These are phyloP conservation scores for Brachionus plicatilis DNA, from an alignment of 1,140 invertebrate genomes.

Conservation along the genomic window DNA sequence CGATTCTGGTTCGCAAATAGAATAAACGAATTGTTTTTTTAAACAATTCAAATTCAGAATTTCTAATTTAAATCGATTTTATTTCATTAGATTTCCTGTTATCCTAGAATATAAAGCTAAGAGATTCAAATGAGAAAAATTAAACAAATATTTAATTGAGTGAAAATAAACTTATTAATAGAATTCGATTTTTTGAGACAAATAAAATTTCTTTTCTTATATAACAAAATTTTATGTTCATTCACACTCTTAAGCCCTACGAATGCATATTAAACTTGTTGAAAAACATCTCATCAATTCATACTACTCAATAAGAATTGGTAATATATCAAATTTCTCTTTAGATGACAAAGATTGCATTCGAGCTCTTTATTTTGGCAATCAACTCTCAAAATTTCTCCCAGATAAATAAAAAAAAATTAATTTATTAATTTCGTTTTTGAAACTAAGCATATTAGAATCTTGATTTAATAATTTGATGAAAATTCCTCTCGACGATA, in stretches of 20 bases:
- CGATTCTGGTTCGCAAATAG: not conserved
- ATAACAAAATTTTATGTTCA: not conserved
- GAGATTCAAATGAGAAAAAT: not conserved
- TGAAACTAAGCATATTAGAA: not conserved
- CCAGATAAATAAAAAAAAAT: not conserved
- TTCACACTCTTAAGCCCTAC: not conserved
- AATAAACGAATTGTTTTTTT: not conserved
- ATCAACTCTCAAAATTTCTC: not conserved
- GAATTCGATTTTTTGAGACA: not conserved
- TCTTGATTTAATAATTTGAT: not conserved
- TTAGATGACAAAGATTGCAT: not conserved
- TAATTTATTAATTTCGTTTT: not conserved
- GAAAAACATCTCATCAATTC: not conserved
- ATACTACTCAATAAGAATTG: not conserved
- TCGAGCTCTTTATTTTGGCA: not conserved
- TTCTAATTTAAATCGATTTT: not conserved
- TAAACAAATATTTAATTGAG: slow-evolving; percentile 2
- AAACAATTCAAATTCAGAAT: not conserved
- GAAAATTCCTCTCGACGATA: not conserved
- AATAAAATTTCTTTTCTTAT: not conserved
- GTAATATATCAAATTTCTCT: not conserved
- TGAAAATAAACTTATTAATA: not conserved
- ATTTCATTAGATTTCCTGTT: not conserved
- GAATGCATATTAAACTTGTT: not conserved
- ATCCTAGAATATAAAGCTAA: not conserved